Base-by-base conservation (phyloP, 2,888 invertebrate genomes). In the Chirona hameri region DNA sequence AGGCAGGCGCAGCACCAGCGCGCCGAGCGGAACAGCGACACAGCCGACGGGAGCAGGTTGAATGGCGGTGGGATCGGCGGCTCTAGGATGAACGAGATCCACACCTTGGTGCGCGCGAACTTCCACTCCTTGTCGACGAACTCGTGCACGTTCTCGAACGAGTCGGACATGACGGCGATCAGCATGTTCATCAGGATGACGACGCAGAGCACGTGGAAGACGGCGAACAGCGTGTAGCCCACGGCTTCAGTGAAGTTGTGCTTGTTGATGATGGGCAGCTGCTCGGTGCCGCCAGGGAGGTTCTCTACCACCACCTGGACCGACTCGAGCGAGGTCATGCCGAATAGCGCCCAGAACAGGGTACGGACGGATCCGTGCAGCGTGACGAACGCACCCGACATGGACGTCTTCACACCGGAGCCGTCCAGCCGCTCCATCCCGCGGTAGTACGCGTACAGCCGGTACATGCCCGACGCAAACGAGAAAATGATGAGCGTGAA, bases 101-200 rank as follows among this genome's bases (percentile, higher is more conserved):
- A 93, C 83, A 93, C 91, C 87, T 93, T 91, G 27, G 93, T 93
- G 85, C 93, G 91, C 0, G 92, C 93, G 86, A 93, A 94, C 39
- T 92, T 93, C 93, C 93, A 94, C 86, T 94, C 94, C 5, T 92
- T 91, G 85, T 92, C 92, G 80, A 91, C 90, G 86, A 92, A 92
- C 85, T 92, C 91, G 27, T 90, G 91, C 76, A 94, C 92, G 86
- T 91, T 90, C 87, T 93, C 92, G 86, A 93, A 93, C 0, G 93
- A 93, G 85, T 93, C 92, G 1, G 93, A 92, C 93, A 94, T 93
- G 88, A 89, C 88, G 24, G 93, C 94, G 86, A 93, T 93, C 55
- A 89, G 86, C 94, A 94, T 94, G 88, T 94, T 94, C 84, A 94
- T 88, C 60, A 93, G 91, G 84, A 94, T 91, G 85, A 93, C 91